These are phyloP conservation scores for Gambelia wislizenii DNA, from an alignment of 2,797 vertebrate genomes.

Conservation along the genomic window DNA sequence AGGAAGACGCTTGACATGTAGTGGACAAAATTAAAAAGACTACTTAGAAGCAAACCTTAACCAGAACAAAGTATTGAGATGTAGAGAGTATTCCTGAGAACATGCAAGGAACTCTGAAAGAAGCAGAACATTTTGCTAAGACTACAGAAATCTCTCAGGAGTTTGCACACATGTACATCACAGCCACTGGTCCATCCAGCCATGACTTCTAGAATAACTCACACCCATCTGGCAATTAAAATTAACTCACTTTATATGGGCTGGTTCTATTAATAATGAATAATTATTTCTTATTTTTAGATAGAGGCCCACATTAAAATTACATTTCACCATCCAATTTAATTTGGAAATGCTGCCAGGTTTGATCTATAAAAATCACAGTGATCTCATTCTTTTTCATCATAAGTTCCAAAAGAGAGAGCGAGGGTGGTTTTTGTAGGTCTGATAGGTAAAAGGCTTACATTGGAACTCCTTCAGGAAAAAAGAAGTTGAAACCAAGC, in stretches of 20 bases:
- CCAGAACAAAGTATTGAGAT: background rate
- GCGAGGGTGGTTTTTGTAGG: conserved; percentile 73
- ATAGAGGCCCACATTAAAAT: conserved; percentile 74
- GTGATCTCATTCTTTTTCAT: conserved; percentile 77
- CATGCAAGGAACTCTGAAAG: background rate
- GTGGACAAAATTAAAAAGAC: background rate
- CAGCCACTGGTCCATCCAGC: conserved; percentile 21
- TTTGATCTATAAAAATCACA: conserved; percentile 74
- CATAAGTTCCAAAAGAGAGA: conserved; percentile 66
- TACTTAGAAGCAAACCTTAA: background rate
- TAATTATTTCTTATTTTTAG: conserved; percentile 77
- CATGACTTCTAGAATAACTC: conserved; percentile 48
- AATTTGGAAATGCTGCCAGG: conserved; percentile 74
- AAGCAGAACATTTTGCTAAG: background rate
- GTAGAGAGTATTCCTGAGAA: background rate
- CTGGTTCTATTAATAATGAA: conserved; percentile 60
- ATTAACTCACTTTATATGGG: conserved; percentile 51
- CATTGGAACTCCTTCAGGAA: conserved; percentile 62
- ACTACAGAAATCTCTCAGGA: background rate
- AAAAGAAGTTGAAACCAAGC: conserved; percentile 39
- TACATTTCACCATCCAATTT: conserved; percentile 71
- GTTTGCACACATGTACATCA: background rate
- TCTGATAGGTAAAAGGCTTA: conserved; percentile 72
- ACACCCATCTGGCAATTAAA: conserved; percentile 53
- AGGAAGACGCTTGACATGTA: background rate